Percentiles rank a stretch among this genome's conserved stretches.
These are phyloP conservation scores for Ladona fulva DNA, from an alignment of 1,140 invertebrate genomes.

Conservation along the genomic window DNA sequence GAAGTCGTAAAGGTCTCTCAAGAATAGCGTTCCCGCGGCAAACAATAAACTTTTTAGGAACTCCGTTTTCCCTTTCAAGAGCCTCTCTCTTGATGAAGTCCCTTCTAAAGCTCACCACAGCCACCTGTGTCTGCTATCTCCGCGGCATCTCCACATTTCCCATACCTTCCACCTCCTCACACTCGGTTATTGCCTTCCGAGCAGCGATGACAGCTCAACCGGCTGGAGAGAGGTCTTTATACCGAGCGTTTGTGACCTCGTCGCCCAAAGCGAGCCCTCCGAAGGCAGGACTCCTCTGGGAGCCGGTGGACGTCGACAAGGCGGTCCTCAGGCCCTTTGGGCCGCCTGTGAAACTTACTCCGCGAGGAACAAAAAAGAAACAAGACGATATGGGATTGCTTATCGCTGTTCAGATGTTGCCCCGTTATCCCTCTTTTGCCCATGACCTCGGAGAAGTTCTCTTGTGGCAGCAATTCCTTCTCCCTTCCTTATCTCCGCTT, in stretches of 20 bases:
- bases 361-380: not conserved
- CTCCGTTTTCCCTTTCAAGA: not conserved
- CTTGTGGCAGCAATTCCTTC: not conserved
- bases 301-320: not conserved
- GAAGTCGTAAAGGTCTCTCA: no score
- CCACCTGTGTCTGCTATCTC: not conserved
- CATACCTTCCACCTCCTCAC: not conserved
- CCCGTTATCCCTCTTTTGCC: not conserved
- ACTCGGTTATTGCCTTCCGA: not conserved
- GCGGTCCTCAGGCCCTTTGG: not conserved
- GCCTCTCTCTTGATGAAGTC: not conserved
- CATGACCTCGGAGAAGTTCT: not conserved
- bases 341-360: not conserved
- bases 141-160: not conserved
- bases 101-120: not conserved
- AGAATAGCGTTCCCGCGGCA: not conserved
- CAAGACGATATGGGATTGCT: not conserved
- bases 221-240: not conserved
- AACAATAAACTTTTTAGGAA: conserved; percentile 8
- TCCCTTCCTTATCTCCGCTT: not conserved
- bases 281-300: not conserved
- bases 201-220: not conserved
- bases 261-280: not conserved
- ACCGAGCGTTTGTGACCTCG: not conserved
- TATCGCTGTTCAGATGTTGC: not conserved